Conservation (phyloP, 2,113 vertebrate species). For the Mionectes macconnelli region DNA sequence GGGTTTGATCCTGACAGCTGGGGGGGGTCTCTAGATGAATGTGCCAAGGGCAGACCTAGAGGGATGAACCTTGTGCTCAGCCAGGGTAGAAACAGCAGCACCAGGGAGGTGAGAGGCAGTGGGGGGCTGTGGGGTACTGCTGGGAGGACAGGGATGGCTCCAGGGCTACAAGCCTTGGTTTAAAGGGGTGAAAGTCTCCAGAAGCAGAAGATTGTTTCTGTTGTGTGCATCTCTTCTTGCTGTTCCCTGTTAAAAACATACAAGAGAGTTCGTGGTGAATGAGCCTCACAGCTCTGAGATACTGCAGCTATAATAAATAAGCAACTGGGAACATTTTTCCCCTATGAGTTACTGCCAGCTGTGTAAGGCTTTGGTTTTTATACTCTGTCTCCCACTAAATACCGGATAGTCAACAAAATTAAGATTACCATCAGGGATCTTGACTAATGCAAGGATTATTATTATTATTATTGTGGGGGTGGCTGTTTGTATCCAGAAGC, state of each 20-base stretch:
- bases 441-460: not conserved
- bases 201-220: not conserved
- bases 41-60: not conserved
- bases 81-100: rapidly evolving
- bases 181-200: not conserved
- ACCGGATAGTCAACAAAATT: constrained; percentile 30
- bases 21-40: not conserved
- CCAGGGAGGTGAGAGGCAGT: not conserved
- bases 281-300: not conserved
- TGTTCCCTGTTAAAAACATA: not conserved
- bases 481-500: not conserved
- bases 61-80: not conserved
- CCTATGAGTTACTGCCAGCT: constrained; percentile 17
- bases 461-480: not conserved
- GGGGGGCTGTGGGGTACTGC: not conserved
- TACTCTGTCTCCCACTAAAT: constrained; percentile 18
- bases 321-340: not conserved
- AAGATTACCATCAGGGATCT: constrained; percentile 31
- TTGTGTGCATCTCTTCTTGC: not conserved
- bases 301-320: not conserved
- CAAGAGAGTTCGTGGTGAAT: rapidly evolving
- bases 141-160: not conserved
- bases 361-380: not conserved
- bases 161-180: not conserved
- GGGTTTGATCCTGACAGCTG: not conserved